phyloP scores from a whole-genome alignment of 2,113 vertebrate genomes.

The Gallinago jamesoni region DNA sequence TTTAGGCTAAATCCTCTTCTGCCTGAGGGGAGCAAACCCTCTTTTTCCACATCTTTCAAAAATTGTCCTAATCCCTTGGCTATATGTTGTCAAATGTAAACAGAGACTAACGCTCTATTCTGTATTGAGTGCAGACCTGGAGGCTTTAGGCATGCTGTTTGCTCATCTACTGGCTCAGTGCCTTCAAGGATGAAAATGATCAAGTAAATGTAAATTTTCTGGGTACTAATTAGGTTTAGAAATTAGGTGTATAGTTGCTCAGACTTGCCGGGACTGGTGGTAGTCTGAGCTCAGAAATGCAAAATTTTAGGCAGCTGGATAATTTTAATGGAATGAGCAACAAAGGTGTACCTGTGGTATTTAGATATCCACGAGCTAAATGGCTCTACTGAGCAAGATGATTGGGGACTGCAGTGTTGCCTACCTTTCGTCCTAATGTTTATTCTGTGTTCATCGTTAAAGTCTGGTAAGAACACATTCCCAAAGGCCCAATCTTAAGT shows the following conservation, averaged over 20 bases:
- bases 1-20: not conserved
- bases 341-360: not conserved
- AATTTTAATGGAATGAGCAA: not conserved
- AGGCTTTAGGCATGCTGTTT: not conserved
- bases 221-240: not conserved
- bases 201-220: not conserved
- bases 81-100: not conserved
- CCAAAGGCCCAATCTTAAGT: not conserved
- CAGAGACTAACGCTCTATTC: not conserved
- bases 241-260: not conserved
- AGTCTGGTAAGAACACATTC: not conserved
- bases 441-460: not conserved
- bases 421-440: not conserved
- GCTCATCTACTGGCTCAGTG: not conserved
- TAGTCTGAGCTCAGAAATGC: not conserved
- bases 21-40: not conserved
- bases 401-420: not conserved
- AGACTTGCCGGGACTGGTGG: not conserved
- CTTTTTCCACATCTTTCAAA: not conserved
- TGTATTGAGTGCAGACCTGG: not conserved
- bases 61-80: not conserved
- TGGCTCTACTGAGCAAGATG: not conserved
- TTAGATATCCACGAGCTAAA: not conserved
- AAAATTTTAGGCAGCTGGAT: not conserved
- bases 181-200: not conserved